Percentiles rank a stretch among this genome's conserved stretches.
Conservation (phyloP, 1,140 invertebrate genomes). For the Alviniconcha marisindica region DNA sequence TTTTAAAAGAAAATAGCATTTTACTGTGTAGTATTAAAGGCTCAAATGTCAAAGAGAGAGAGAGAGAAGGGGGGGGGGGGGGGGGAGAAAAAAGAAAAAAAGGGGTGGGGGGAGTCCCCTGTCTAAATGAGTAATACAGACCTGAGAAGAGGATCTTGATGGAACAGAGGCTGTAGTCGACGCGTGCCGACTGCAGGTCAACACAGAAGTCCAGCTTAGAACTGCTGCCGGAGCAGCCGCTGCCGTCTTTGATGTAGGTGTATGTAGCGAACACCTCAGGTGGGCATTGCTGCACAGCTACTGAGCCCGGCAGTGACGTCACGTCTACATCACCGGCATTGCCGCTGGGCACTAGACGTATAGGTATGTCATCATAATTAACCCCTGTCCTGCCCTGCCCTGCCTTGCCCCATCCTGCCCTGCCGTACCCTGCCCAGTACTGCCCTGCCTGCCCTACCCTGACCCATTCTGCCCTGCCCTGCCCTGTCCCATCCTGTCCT, state of each 20-base stretch:
- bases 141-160: not conserved
- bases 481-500: too few species aligned
- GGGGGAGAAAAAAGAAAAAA: too few species aligned
- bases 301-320: not conserved
- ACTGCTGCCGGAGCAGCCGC: not conserved
- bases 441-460: too few species aligned
- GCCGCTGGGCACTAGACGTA: not conserved
- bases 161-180: not conserved
- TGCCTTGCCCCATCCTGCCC: not conserved
- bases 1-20: too few species aligned
- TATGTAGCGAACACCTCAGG: conserved; percentile 14
- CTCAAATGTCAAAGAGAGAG: not conserved
- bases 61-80: too few species aligned
- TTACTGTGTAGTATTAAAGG: not conserved
- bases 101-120: too few species aligned
- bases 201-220: conserved; percentile 22
- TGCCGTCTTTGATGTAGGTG: conserved; percentile 16
- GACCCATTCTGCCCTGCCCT: too few species aligned
- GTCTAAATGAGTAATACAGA: not conserved
- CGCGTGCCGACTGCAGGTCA: not conserved
- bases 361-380: not conserved
- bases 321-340: too few species aligned
- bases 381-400: not conserved
- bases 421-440: too few species aligned
- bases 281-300: not conserved